These are phyloP conservation scores for Enteromius afrohamiltoni DNA, from an alignment of 2,797 vertebrate species.

Conservation along the genomic window DNA sequence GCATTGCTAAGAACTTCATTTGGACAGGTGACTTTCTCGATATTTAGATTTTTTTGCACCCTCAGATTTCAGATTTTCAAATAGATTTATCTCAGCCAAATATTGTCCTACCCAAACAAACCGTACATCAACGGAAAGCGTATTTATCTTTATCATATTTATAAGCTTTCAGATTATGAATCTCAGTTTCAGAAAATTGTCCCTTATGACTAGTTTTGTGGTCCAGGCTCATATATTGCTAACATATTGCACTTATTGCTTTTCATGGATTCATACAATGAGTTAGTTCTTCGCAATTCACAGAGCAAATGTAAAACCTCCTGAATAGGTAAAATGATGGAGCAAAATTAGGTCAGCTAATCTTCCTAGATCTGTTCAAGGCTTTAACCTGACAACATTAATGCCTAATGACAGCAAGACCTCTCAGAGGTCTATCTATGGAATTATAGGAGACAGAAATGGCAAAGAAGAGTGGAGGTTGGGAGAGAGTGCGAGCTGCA, in stretches of 20 bases:
- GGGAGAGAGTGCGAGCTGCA: neutral
- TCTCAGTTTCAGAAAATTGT: too few relatives aligned
- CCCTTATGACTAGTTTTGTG: neutral
- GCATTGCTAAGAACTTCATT: too few relatives aligned
- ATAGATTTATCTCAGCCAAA: too few relatives aligned
- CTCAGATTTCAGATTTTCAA: too few relatives aligned
- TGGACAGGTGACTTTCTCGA: too few relatives aligned
- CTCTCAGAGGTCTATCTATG: slow-evolving; percentile 18
- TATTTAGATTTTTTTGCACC: too few relatives aligned
- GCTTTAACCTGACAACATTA: slow-evolving; percentile 33
- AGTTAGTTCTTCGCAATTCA: neutral
- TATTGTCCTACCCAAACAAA: too few relatives aligned
- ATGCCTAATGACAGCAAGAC: slow-evolving; percentile 10
- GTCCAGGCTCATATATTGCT: neutral
- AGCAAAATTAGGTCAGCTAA: slow-evolving; percentile 10
- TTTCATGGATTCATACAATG: neutral
- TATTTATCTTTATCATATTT: too few relatives aligned
- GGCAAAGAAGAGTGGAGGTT: neutral
- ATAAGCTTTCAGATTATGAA: too few relatives aligned
- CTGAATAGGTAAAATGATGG: neutral
- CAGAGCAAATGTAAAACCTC: neutral
- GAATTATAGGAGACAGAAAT: slow-evolving; percentile 15
- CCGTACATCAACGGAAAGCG: too few relatives aligned
- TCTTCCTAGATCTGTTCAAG: slow-evolving; percentile 26
- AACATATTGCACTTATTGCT: neutral